These are phyloP conservation scores for Galerucella nymphaeae DNA, from an alignment of 2,888 invertebrate genomes.

Conservation along the genomic window DNA sequence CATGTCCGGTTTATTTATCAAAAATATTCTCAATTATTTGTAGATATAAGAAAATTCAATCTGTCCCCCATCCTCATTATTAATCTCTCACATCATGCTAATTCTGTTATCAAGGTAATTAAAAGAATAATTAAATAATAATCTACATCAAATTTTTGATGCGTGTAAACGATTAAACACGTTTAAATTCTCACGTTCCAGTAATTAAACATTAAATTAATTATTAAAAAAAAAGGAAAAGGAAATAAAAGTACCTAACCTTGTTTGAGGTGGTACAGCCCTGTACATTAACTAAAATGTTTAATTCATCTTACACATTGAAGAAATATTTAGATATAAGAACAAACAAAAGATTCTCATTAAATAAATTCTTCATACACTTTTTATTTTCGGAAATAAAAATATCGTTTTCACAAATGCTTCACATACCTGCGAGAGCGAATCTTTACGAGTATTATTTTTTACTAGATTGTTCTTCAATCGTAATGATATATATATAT, in stretches of 20 bases:
- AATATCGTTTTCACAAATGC: conserved; percentile 10
- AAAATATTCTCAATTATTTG: not conserved
- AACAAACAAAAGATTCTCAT: not conserved
- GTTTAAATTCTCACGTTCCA: not conserved
- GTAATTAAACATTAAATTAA: not conserved
- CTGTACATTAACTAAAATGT: not conserved
- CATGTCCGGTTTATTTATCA: not conserved
- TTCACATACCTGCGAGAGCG: conserved; percentile 5
- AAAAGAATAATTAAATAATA: not conserved
- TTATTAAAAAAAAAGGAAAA: no score
- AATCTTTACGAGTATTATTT: conserved; percentile 26
- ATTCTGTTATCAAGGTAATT: not conserved
- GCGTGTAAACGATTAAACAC: not conserved
- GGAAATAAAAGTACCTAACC: not conserved
- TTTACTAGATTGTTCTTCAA: conserved; percentile 24
- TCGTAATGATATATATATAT: conserved; percentile 24
- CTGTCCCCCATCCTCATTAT: not conserved
- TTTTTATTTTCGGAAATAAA: not conserved
- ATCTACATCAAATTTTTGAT: not conserved
- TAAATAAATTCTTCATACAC: not conserved
- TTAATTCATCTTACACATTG: not conserved
- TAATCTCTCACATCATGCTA: not conserved
- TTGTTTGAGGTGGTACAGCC: not conserved
- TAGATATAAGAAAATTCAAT: no score
- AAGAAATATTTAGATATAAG: not conserved